phyloP scores from a whole-genome alignment of 2,113 vertebrate species.

The Elephantulus edwardii region DNA sequence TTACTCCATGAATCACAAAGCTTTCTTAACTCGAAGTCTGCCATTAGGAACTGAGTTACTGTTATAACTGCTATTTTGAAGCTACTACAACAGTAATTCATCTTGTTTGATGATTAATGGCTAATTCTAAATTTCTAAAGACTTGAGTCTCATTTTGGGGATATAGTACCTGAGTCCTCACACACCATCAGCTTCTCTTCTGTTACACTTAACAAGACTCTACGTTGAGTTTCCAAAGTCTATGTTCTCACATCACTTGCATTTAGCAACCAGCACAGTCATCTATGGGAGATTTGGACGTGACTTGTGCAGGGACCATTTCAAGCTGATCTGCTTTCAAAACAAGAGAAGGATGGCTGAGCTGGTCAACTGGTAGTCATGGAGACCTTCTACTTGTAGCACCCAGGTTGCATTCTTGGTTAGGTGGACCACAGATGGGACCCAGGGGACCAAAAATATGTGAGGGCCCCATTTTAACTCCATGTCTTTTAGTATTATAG shows the following conservation, averaged over 20 bases:
- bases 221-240: neutral
- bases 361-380: neutral
- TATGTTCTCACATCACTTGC: neutral
- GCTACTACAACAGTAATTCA: neutral
- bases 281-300: neutral
- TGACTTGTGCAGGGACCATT: neutral
- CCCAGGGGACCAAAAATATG: neutral
- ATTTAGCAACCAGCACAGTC: neutral
- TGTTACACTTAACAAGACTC: neutral
- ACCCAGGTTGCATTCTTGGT: neutral
- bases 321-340: neutral
- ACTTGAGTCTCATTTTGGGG: neutral
- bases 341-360: neutral
- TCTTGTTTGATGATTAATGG: constrained; percentile 26
- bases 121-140: constrained; percentile 39
- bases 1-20: constrained; percentile 3
- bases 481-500: neutral
- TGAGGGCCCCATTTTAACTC: neutral
- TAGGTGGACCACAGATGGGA: no score
- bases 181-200: neutral
- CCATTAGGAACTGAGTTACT: neutral
- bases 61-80: constrained; percentile 57
- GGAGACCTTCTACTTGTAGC: neutral
- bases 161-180: neutral
- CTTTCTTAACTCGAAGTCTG: constrained; percentile 22